A percentile compares a stretch with the other conserved stretches of the same genome.
Evolutionary conservation across 2,888 invertebrate species (phyloP).

Genomic region (Alentia gelatinosa): DNA sequence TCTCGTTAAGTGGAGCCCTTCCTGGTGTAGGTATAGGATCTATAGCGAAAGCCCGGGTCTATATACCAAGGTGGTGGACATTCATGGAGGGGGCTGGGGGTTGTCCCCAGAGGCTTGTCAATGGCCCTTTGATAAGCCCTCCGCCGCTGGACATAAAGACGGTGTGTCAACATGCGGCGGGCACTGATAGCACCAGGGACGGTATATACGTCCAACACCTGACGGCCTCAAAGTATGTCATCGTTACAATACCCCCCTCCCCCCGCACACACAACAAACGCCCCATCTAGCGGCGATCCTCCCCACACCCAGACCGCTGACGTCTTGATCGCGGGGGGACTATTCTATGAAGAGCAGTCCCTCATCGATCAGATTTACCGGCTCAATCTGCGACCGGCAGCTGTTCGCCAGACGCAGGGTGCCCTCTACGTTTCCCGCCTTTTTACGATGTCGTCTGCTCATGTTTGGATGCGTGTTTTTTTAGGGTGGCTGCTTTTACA

Average conservation of each 20-base stretch:
- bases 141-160: neutral
- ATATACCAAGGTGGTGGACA: too few relatives aligned
- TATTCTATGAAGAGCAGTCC: neutral
- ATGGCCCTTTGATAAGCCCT: conserved; percentile 27
- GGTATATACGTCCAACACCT: neutral
- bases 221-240: neutral
- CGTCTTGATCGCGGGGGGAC: neutral
- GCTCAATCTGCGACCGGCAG: neutral
- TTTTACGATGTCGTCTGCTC: neutral
- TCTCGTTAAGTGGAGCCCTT: conserved; percentile 27
- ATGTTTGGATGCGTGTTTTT: too few relatives aligned
- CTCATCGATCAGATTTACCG: neutral
- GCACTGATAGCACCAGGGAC: neutral
- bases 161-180: neutral
- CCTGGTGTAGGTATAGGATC: neutral
- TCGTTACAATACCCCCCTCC: neutral
- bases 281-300: neutral
- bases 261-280: neutral
- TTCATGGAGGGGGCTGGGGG: neutral
- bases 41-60: neutral
- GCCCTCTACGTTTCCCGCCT: neutral
- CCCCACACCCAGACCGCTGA: too few relatives aligned
- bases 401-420: neutral
- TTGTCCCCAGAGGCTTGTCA: neutral
- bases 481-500: too few relatives aligned